phyloP scores from a whole-genome alignment of 53 echinoderm and acorn worm species.

The Patiria pectinifera region DNA sequence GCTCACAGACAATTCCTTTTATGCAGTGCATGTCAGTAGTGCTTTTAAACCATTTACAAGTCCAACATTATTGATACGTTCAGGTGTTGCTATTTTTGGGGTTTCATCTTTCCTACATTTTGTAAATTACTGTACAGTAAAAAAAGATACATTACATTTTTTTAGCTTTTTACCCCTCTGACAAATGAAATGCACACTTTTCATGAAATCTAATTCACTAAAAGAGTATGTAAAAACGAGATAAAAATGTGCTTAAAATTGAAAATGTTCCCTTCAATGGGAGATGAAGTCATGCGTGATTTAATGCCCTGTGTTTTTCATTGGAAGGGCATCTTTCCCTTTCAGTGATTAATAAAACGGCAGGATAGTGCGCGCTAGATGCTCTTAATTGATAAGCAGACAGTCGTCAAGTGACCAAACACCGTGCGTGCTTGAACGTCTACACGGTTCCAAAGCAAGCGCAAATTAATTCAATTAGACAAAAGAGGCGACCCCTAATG shows the following conservation, averaged over 20 bases:
- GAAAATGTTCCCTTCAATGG: background rate
- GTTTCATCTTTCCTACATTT: no score
- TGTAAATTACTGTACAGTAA: no score
- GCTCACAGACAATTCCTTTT: background rate
- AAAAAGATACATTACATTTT: no score
- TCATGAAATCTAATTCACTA: background rate
- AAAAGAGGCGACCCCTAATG: background rate
- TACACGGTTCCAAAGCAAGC: conserved; percentile 4
- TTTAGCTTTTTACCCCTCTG: no score
- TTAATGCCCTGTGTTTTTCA: background rate
- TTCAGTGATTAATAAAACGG: conserved; percentile 1
- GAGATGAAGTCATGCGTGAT: background rate
- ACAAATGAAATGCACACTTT: no score
- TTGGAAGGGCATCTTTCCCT: background rate
- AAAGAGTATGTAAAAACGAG: background rate
- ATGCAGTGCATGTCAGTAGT: no score
- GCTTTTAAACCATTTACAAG: no score
- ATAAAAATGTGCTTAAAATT: background rate
- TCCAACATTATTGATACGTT: no score
- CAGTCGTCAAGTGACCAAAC: background rate
- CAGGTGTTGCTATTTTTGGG: no score
- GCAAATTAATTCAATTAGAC: conserved; percentile 46
- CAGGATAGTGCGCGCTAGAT: conserved; percentile 4
- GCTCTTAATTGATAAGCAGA: conserved; percentile 46
- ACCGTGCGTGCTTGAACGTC: conserved; percentile 23